Percentiles rank a stretch among this genome's conserved stretches.
phyloP scores from a whole-genome alignment of 2,888 invertebrate genomes.

The Drosophila nigricruria region DNA sequence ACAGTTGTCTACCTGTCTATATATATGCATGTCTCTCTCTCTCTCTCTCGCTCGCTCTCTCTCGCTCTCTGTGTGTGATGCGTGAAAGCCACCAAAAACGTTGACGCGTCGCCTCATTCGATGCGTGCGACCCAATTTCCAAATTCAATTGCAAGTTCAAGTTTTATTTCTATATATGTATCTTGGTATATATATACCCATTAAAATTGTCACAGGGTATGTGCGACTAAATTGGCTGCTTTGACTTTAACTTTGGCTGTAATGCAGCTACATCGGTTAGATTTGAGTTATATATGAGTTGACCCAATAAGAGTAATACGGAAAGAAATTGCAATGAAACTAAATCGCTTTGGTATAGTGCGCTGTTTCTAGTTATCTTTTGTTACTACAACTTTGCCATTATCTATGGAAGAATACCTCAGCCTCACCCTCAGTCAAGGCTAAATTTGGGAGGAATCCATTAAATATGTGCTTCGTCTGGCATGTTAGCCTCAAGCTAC shows the following conservation, averaged over 20 bases:
- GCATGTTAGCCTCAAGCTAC: background rate
- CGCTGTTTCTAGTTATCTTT: background rate
- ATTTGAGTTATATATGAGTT: background rate
- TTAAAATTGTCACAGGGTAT: background rate
- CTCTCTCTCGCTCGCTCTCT: background rate
- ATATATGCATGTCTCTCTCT: background rate
- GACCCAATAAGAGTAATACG: background rate
- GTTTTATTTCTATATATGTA: slow-evolving; percentile 51
- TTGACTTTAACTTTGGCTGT: background rate
- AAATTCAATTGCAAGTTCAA: slow-evolving; percentile 78
- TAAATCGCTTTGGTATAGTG: background rate
- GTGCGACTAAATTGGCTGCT: background rate
- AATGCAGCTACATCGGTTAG: background rate
- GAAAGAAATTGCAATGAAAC: background rate
- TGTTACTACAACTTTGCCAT: background rate
- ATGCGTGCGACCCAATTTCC: slow-evolving; percentile 78
- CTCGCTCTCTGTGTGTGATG: slow-evolving; percentile 25
- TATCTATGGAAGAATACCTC: too few species aligned
- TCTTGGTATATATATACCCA: slow-evolving; percentile 33
- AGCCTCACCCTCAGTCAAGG: too few species aligned
- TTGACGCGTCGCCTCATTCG: slow-evolving; percentile 49
- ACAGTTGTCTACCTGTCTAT: slow-evolving; percentile 5
- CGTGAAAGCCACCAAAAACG: slow-evolving; percentile 69
- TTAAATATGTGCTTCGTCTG: too few species aligned
- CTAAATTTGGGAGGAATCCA: too few species aligned